These are phyloP conservation scores for Dipodomys ordii DNA, from an alignment of 2,113 vertebrate genomes.

Conservation along the genomic window DNA sequence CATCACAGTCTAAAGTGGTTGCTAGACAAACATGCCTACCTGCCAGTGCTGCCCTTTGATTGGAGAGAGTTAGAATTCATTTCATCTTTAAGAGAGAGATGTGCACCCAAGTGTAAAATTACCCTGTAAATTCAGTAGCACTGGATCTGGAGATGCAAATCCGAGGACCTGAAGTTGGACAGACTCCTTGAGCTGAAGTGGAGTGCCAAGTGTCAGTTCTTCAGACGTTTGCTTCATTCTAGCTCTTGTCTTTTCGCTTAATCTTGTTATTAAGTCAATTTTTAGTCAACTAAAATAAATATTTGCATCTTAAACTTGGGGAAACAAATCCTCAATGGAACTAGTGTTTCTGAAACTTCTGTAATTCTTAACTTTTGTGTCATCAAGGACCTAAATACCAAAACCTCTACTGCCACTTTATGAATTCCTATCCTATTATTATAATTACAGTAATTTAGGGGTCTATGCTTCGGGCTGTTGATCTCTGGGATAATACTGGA, in stretches of 20 bases:
- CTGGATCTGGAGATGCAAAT: not conserved
- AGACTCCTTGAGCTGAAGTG: not conserved
- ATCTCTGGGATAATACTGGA: not conserved
- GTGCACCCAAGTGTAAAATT: not conserved
- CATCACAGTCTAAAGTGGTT: not conserved
- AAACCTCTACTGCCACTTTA: not conserved
- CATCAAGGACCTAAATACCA: not conserved
- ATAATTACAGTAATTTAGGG: not conserved
- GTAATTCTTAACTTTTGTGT: not conserved
- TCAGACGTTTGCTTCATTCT: not conserved
- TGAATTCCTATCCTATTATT: not conserved
- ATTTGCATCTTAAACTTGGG: not conserved
- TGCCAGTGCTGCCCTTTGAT: not conserved
- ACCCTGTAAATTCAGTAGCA: not conserved
- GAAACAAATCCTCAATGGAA: not conserved
- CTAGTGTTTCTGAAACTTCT: not conserved
- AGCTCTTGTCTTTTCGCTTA: not conserved
- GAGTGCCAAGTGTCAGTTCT: not conserved
- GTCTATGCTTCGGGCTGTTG: not conserved
- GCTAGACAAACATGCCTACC: conserved; percentile 18
- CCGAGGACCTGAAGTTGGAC: not conserved
- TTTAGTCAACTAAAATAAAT: not conserved
- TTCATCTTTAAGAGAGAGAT: not conserved
- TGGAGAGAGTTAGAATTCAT: conserved; percentile 19
- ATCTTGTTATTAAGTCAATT: not conserved